Percentiles rank a stretch among this genome's conserved stretches.
phyloP scores from a whole-genome alignment of 1,140 invertebrate genomes.

The Cepaea nemoralis region DNA sequence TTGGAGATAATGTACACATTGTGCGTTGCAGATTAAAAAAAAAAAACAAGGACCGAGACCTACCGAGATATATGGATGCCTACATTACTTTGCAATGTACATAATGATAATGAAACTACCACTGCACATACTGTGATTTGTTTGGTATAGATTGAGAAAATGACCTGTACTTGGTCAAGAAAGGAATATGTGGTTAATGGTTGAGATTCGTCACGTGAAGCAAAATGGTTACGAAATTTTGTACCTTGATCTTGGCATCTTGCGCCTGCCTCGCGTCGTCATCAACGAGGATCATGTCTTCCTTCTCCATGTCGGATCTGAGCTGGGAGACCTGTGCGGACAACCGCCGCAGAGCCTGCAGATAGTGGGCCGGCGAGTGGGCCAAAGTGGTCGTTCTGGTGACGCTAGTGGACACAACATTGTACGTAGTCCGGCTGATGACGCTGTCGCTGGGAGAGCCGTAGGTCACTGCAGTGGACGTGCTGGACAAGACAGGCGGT shows the following conservation, averaged over 20 bases:
- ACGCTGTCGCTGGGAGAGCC: slow-evolving; percentile 17
- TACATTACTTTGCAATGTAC: too few species aligned
- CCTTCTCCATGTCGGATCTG: background rate
- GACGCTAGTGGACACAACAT: slow-evolving; percentile 48
- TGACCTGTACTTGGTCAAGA: too few species aligned
- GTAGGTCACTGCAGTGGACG: background rate
- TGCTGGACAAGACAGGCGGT: background rate
- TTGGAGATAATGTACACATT: too few species aligned
- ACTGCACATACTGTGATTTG: too few species aligned
- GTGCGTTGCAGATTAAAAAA: too few species aligned
- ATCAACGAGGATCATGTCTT: background rate
- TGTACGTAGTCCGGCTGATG: slow-evolving; percentile 41
- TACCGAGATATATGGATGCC: too few species aligned
- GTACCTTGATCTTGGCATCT: slow-evolving; percentile 29
- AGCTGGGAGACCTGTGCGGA: slow-evolving; percentile 37
- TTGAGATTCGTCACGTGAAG: too few species aligned
- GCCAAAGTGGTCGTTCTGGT: slow-evolving; percentile 42
- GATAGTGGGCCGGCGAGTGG: slow-evolving; percentile 49
- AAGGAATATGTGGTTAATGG: too few species aligned
- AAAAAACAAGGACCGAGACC: too few species aligned
- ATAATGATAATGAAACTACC: too few species aligned
- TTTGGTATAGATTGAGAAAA: too few species aligned
- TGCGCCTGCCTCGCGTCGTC: background rate
- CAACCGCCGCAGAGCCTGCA: slow-evolving; percentile 51
- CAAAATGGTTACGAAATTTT: too few species aligned